Conservation (phyloP, 1,140 invertebrate genomes). For the Sinella curviseta region DNA sequence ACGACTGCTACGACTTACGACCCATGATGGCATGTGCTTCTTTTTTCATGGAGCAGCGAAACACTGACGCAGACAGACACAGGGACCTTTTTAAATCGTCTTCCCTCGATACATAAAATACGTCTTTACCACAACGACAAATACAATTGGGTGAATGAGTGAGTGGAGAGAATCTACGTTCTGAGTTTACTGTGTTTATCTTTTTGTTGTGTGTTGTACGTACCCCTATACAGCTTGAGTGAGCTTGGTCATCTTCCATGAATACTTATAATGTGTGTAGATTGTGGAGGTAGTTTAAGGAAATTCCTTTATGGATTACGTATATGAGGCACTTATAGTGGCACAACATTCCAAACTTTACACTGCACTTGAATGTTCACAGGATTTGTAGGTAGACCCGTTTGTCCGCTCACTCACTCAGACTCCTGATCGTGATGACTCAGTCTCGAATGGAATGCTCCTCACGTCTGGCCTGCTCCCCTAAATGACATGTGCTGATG, state of each 20-base stretch:
- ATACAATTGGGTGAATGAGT: no score
- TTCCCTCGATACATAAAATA: not conserved
- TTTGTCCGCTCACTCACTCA: not conserved
- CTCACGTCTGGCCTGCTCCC: conserved; percentile 10
- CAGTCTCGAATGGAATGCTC: not conserved
- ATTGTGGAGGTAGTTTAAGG: no score
- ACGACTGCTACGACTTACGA: not conserved
- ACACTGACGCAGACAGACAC: not conserved
- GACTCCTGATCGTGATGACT: not conserved
- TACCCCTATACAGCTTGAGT: no score
- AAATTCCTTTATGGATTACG: not conserved
- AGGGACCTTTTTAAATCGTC: not conserved
- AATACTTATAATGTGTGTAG: no score
- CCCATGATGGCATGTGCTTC: not conserved
- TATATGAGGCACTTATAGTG: no score
- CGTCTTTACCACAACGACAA: no score
- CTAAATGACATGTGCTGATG: conserved; percentile 25
- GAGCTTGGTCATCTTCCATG: conserved; percentile 8
- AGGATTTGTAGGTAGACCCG: not conserved
- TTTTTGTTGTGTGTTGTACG: no score
- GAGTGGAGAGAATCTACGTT: no score
- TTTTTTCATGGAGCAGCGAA: not conserved
- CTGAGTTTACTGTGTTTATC: no score
- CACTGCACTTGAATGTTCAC: no score
- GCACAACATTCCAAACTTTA: no score